Evolutionary conservation across 2,888 invertebrate genomes (phyloP).

Genomic region (Busseola fusca): DNA sequence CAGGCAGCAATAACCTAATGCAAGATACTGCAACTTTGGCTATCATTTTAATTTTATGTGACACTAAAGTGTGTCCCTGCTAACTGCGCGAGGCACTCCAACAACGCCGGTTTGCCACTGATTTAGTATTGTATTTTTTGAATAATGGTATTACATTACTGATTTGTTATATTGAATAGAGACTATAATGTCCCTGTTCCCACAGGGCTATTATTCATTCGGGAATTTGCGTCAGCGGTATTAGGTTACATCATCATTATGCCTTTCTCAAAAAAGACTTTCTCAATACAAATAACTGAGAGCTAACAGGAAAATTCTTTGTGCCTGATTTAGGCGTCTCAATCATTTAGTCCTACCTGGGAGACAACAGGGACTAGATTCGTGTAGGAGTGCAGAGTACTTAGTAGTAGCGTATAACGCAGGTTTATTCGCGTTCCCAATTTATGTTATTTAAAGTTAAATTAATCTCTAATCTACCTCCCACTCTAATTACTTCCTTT

Average conservation of each 20-base stretch:
- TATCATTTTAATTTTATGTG: conserved; percentile 79
- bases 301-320: conserved; percentile 4
- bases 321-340: neutral
- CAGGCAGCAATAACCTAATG: conserved; percentile 48
- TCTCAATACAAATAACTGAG: neutral
- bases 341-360: neutral
- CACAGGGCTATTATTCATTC: neutral
- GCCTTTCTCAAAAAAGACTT: neutral
- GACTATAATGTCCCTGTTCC: neutral
- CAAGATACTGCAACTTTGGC: conserved; percentile 69
- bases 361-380: neutral
- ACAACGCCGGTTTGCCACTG: conserved; percentile 33
- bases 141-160: conserved; percentile 15
- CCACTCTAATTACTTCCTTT: too few species aligned
- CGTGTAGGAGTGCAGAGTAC: too few species aligned
- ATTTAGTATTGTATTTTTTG: conserved; percentile 16
- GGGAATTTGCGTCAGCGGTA: too few species aligned
- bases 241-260: neutral
- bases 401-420: neutral
- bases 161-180: conserved; percentile 19
- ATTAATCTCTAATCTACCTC: too few species aligned
- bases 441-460: too few species aligned
- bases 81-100: conserved; percentile 59
- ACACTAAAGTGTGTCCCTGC: conserved; percentile 71
- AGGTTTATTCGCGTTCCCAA: too few species aligned